phyloP scores from a whole-genome alignment of 2,888 invertebrate genomes.

The Notodonta ziczac region DNA sequence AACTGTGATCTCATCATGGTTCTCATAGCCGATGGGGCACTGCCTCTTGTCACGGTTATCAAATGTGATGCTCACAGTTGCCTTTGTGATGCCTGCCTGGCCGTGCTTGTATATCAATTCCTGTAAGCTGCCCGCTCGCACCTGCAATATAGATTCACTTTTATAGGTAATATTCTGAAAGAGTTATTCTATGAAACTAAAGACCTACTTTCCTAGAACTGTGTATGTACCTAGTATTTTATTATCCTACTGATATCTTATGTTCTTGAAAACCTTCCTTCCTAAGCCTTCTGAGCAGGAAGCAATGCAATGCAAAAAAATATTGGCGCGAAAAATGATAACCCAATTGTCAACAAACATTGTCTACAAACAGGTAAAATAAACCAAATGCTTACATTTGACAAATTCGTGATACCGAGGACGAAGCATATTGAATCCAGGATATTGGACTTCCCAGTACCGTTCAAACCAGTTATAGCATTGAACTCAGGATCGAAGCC shows the following conservation, averaged over 20 bases:
- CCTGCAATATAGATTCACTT: constrained; percentile 81
- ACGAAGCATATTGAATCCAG: constrained; percentile 99
- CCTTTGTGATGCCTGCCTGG: constrained; percentile 97
- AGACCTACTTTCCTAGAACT: too few species aligned
- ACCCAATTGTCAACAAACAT: constrained; percentile 9
- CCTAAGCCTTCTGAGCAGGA: too few species aligned
- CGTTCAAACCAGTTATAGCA: constrained; percentile 99
- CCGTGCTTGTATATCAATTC: constrained; percentile 99
- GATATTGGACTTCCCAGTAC: constrained; percentile 99
- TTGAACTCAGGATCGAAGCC: constrained; percentile 98
- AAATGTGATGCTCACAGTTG: constrained; percentile 97
- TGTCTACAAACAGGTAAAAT: constrained; percentile 17
- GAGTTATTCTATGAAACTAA: too few species aligned
- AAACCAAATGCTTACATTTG: constrained; percentile 88
- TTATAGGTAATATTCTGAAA: neutral
- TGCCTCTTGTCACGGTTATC: constrained; percentile 93
- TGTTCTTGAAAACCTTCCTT: too few species aligned
- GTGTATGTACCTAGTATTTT: too few species aligned
- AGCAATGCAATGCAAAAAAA: neutral
- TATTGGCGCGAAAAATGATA: constrained; percentile 3
- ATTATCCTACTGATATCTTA: too few species aligned
- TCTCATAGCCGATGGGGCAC: constrained; percentile 96
- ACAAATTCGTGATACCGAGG: constrained; percentile 96
- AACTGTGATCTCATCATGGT: constrained; percentile 95
- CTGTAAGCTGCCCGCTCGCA: constrained; percentile 94